phyloP scores from a whole-genome alignment of 2,888 invertebrate species.

The Oxyteleia sp. region DNA sequence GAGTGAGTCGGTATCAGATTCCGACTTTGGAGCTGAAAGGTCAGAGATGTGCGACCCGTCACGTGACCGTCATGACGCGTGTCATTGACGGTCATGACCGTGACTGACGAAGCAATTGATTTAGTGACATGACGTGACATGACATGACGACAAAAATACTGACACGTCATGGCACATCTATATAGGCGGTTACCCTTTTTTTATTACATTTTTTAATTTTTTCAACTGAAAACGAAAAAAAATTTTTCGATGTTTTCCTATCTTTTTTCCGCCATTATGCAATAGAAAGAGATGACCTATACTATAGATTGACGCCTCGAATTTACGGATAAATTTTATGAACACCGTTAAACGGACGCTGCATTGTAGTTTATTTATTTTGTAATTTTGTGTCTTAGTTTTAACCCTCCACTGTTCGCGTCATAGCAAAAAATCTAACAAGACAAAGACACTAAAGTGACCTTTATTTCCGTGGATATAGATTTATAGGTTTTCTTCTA shows the following conservation, averaged over 20 bases:
- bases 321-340: neutral
- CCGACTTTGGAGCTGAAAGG: no score
- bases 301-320: conserved; percentile 5
- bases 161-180: conserved; percentile 14
- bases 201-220: conserved; percentile 14
- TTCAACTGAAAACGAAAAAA: conserved; percentile 1
- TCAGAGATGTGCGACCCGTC: neutral
- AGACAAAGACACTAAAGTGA: no score
- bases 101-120: conserved; percentile 4
- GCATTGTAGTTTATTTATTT: conserved; percentile 6
- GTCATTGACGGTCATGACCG: conserved; percentile 1
- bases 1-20: no score
- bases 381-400: conserved; percentile 6
- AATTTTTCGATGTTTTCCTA: conserved; percentile 2
- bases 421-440: no score
- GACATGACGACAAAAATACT: conserved; percentile 5
- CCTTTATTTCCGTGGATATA: no score
- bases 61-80: conserved; percentile 1
- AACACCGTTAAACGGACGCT: conserved; percentile 14
- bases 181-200: conserved; percentile 12
- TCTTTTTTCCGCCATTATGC: neutral
- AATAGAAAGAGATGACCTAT: neutral
- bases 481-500: no score
- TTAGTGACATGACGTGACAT: conserved; percentile 9
- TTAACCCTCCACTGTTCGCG: no score